phyloP scores from a whole-genome alignment of 2,888 invertebrate genomes.

The Nineta flava region DNA sequence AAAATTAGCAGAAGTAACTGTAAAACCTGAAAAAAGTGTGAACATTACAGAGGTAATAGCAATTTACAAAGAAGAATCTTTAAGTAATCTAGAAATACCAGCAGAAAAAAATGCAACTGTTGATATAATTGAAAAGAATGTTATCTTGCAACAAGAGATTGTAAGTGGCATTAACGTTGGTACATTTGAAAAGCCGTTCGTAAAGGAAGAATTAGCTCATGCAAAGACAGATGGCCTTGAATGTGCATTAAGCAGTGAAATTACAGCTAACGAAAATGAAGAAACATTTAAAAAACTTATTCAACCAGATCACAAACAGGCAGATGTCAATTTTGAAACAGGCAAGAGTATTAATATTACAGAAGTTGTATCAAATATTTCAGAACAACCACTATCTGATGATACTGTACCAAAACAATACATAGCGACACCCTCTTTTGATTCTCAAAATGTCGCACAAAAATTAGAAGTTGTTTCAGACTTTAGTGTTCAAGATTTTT shows the following conservation, averaged over 20 bases:
- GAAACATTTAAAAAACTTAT: conserved; percentile 25
- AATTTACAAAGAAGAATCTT: conserved; percentile 33
- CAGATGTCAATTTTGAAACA: conserved; percentile 34
- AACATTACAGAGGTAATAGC: conserved; percentile 40
- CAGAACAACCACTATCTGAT: conserved; percentile 31
- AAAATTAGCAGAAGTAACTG: conserved; percentile 34
- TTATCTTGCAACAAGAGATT: conserved; percentile 32
- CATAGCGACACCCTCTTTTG: conserved; percentile 35
- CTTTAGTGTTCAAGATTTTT: conserved; percentile 30
- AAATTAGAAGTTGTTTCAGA: conserved; percentile 37
- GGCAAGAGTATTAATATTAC: conserved; percentile 42
- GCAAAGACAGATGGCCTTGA: conserved; percentile 29
- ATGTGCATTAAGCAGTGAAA: conserved; percentile 29
- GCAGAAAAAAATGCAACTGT: conserved; percentile 33
- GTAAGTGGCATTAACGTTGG: conserved; percentile 28
- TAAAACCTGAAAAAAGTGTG: conserved; percentile 40
- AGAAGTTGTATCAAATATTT: conserved; percentile 33
- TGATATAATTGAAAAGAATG: conserved; percentile 33
- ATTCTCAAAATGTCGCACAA: conserved; percentile 38
- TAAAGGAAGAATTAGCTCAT: conserved; percentile 26
- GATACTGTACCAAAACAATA: conserved; percentile 25
- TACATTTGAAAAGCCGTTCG: conserved; percentile 26
- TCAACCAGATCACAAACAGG: conserved; percentile 36
- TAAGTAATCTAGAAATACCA: conserved; percentile 25
- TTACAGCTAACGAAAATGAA: conserved; percentile 35